Base-by-base conservation (phyloP, 2,888 invertebrate genomes). In the Liodrosophila aerea region DNA sequence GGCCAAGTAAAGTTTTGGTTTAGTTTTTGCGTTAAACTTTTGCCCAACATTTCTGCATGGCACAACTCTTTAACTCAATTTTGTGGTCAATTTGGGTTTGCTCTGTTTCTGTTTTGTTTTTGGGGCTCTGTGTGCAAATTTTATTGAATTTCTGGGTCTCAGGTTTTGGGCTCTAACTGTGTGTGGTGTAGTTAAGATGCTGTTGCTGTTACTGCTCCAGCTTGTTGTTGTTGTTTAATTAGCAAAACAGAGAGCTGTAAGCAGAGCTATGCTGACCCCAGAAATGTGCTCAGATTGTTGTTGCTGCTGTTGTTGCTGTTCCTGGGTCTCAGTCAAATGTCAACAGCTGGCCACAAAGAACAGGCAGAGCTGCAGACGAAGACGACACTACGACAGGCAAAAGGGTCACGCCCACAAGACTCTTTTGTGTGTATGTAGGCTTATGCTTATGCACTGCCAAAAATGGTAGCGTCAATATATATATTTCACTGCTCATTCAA, bases 321-420 rank as follows among this genome's bases (percentile, higher is more conserved):
- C 43, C 39, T 53, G 34, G 46, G 43, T 39, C 59, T 43, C 61
- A 82, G 60, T 47, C 75, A 65, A 74, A 75, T 82, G 83, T 62
- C 76, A 78, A 68, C 85, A 82, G 72, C 80, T 78, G 80, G 54
- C 51, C 59, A 49, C 50, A 66, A 58, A 54, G 43, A 44, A 62
- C 47, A 29, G 41, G 29, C 36, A 31, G 18, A 39, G 36, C 8
- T 27, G 61, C 18, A 3, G 39, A 39, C 39, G 18, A 15, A 52
- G 45, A 46, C 53, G 47, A 31, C 31, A 31, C 36, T 41, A 51
- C 49, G 60, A 71, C 52, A 64, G 49, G 49, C 47, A 33, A 13
- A 31, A 49, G 46, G 53, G 40, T 54, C 39, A 54, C 56, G 56
- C 56, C 56, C 49, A 56, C 9, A 7, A 50, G 29, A 61, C 9